phyloP scores from a whole-genome alignment of 2,888 invertebrate species.

The Thereva unica region DNA sequence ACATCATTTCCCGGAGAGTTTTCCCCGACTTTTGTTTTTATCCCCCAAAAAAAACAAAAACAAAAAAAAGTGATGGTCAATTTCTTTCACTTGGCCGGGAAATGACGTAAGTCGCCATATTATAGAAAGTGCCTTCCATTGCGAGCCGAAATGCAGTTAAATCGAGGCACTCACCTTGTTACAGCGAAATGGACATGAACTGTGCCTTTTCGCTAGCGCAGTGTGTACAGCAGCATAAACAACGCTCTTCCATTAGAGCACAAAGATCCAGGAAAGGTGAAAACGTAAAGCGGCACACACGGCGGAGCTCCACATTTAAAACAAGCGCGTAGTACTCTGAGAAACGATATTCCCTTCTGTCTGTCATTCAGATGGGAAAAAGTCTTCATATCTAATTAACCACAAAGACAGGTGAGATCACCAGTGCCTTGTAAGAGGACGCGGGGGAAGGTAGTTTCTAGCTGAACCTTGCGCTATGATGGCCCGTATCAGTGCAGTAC shows the following conservation, averaged over 20 bases:
- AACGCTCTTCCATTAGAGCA: constrained; percentile 11
- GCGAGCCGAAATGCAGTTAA: constrained; percentile 7
- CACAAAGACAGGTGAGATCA: constrained; percentile 12
- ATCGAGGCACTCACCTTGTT: too few relatives aligned
- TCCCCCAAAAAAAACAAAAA: too few relatives aligned
- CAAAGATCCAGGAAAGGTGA: constrained; percentile 15
- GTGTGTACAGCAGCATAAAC: constrained; percentile 6
- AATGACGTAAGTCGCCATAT: constrained; percentile 10
- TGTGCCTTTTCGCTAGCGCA: neutral
- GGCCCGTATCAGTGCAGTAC: neutral
- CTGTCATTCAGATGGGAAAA: constrained; percentile 18
- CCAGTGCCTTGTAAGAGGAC: too few relatives aligned
- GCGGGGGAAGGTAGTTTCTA: constrained; percentile 11
- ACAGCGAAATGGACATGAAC: too few relatives aligned
- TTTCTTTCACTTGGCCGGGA: neutral
- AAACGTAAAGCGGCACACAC: neutral
- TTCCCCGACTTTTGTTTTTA: too few relatives aligned
- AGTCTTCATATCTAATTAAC: constrained; percentile 26
- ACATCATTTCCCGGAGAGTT: too few relatives aligned
- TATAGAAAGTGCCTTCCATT: constrained; percentile 32
- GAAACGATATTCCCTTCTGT: constrained; percentile 23
- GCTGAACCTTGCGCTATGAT: constrained; percentile 3
- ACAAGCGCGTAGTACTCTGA: constrained; percentile 4
- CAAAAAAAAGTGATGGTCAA: too few relatives aligned
- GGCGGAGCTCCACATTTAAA: constrained; percentile 3